These are phyloP conservation scores for Cerceris ruficornis DNA, from an alignment of 2,888 invertebrate species.

Conservation along the genomic window DNA sequence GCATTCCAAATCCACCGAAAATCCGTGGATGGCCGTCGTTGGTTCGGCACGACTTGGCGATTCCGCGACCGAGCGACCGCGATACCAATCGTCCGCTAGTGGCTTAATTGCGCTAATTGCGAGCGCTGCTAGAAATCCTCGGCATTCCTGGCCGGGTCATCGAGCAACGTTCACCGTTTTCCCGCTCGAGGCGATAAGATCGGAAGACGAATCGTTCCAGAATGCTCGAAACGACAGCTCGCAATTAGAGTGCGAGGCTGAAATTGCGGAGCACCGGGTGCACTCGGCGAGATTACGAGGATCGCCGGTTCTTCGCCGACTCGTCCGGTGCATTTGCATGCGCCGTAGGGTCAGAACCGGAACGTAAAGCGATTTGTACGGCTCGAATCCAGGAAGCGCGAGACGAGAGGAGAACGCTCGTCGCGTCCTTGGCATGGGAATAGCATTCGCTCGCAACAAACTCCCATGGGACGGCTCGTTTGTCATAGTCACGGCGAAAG, in stretches of 20 bases:
- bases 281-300: background rate
- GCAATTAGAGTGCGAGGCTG: constrained; percentile 25
- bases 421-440: constrained; percentile 53
- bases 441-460: constrained; percentile 29
- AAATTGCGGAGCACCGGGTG: background rate
- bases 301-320: constrained; percentile 32
- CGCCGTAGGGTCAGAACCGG: constrained; percentile 22
- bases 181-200: constrained; percentile 31
- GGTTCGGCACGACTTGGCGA: no score
- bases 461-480: constrained; percentile 48
- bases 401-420: no score
- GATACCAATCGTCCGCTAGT: background rate
- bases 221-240: constrained; percentile 18
- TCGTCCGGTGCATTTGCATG: constrained; percentile 33
- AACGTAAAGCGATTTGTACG: constrained; percentile 37
- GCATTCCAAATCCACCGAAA: no score
- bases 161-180: constrained; percentile 27
- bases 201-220: constrained; percentile 17
- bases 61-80: no score
- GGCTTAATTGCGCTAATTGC: constrained; percentile 50
- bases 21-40: no score
- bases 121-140: constrained; percentile 30
- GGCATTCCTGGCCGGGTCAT: constrained; percentile 52
- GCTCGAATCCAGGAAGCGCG: constrained; percentile 50
- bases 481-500: constrained; percentile 54